These are phyloP conservation scores for Orchesella flavescens DNA, from an alignment of 2,888 invertebrate genomes.

Conservation along the genomic window DNA sequence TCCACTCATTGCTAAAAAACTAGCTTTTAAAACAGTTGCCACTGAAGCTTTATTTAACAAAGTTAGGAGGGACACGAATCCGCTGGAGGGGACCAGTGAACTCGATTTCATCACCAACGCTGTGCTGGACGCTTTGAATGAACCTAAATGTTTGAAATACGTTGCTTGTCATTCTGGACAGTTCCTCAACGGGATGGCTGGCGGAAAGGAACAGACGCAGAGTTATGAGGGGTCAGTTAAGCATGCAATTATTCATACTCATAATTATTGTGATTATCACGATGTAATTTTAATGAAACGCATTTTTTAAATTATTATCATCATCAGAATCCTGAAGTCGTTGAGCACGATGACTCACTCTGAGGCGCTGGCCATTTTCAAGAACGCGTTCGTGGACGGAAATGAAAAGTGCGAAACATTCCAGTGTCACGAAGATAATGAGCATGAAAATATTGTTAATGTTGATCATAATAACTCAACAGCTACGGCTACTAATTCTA, in stretches of 20 bases:
- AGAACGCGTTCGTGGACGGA: conserved; percentile 27
- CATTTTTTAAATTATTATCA: background rate
- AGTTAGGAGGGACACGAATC: background rate
- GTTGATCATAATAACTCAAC: too few relatives aligned
- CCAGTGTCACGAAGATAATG: background rate
- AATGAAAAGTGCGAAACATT: conserved; percentile 14
- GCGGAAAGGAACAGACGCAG: background rate
- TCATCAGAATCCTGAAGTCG: conserved; percentile 11
- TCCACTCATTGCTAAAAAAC: conserved; percentile 65
- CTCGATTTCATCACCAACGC: conserved; percentile 40
- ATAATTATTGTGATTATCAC: too few relatives aligned
- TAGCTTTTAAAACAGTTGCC: conserved; percentile 10
- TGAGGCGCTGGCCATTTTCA: conserved; percentile 23
- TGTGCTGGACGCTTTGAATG: conserved; percentile 34
- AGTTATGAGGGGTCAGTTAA: conserved; percentile 30
- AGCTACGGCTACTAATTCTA: too few relatives aligned
- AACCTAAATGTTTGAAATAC: conserved; percentile 25
- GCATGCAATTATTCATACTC: background rate
- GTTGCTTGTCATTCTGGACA: conserved; percentile 50
- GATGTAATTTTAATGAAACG: background rate
- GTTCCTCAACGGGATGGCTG: conserved; percentile 17
- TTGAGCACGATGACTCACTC: conserved; percentile 7
- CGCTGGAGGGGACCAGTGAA: background rate
- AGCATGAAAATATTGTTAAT: background rate
- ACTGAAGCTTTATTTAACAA: background rate